A percentile compares a stretch with the other conserved stretches of the same genome.
Conservation (phyloP, 2,888 invertebrate genomes). For the Drosophila paramelanica region DNA sequence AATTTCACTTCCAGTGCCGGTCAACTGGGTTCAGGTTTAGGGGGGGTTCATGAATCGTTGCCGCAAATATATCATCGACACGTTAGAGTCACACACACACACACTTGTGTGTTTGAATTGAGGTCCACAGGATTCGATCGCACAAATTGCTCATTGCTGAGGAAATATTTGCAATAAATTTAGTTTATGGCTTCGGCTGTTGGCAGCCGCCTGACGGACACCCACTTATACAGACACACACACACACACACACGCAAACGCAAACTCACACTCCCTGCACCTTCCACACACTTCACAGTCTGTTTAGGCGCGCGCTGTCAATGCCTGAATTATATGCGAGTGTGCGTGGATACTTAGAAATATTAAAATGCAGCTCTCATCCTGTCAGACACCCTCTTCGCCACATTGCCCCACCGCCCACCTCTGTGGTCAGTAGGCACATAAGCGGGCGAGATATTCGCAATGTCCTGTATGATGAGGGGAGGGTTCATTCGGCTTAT, state of each 20-base stretch:
- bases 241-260: slow-evolving; percentile 4
- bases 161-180: slow-evolving; percentile 84
- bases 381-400: slow-evolving; percentile 20
- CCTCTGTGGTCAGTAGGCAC: slow-evolving; percentile 35
- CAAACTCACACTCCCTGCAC: slow-evolving; percentile 8
- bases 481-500: slow-evolving; percentile 70
- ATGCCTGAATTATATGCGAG: slow-evolving; percentile 82
- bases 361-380: slow-evolving; percentile 80
- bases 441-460: slow-evolving; percentile 22
- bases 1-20: slow-evolving; percentile 48
- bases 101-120: slow-evolving; percentile 31
- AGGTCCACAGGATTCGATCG: slow-evolving; percentile 74
- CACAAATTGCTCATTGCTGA: slow-evolving; percentile 83
- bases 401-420: not conserved
- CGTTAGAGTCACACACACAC: slow-evolving; percentile 58
- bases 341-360: slow-evolving; percentile 78
- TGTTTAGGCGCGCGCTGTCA: slow-evolving; percentile 69
- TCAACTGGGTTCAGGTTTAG: slow-evolving; percentile 36
- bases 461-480: not conserved
- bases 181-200: slow-evolving; percentile 78
- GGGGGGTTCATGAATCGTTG: slow-evolving; percentile 48
- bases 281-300: slow-evolving; percentile 36
- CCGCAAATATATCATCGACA: slow-evolving; percentile 81
- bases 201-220: slow-evolving; percentile 72
- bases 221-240: slow-evolving; percentile 20